These are phyloP conservation scores for Ornithorhynchus anatinus DNA, from an alignment of 2,113 vertebrate species.

Conservation along the genomic window DNA sequence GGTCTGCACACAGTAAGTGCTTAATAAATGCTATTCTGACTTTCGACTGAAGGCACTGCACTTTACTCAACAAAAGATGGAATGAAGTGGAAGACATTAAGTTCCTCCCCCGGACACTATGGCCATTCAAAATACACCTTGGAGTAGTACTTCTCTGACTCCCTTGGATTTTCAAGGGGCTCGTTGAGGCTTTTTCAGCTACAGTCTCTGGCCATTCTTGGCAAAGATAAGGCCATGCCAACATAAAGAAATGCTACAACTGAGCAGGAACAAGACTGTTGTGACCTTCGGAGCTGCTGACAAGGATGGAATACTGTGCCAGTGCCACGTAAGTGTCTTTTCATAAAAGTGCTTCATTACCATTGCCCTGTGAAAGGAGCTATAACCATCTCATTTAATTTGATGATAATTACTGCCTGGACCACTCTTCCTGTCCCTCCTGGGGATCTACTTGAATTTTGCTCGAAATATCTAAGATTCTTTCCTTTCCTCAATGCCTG, in stretches of 20 bases:
- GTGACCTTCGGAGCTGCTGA: constrained; percentile 16
- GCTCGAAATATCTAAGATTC: not conserved
- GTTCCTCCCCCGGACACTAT: too few species aligned
- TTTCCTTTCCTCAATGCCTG: not conserved
- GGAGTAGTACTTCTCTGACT: not conserved
- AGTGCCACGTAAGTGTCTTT: not conserved
- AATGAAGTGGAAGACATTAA: too few species aligned
- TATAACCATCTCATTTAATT: not conserved
- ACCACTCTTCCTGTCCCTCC: not conserved
- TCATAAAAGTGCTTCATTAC: constrained; percentile 19
- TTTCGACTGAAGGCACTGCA: too few species aligned
- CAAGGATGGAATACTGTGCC: not conserved
- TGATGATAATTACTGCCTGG: not conserved
- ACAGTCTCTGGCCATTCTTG: constrained; percentile 11
- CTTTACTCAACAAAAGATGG: too few species aligned
- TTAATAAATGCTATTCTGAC: too few species aligned
- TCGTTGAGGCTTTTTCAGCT: constrained; percentile 3
- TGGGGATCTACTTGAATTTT: not conserved
- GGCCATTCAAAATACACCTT: too few species aligned
- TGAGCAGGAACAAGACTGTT: constrained; percentile 10
- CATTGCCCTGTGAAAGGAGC: not conserved
- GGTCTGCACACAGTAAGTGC: too few species aligned
- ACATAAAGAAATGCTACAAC: constrained; percentile 9
- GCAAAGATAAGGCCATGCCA: constrained; percentile 19
- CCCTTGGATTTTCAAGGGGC: not conserved